phyloP scores from a whole-genome alignment of 2,888 invertebrate genomes.

The Pollenia griseotomentosa region DNA sequence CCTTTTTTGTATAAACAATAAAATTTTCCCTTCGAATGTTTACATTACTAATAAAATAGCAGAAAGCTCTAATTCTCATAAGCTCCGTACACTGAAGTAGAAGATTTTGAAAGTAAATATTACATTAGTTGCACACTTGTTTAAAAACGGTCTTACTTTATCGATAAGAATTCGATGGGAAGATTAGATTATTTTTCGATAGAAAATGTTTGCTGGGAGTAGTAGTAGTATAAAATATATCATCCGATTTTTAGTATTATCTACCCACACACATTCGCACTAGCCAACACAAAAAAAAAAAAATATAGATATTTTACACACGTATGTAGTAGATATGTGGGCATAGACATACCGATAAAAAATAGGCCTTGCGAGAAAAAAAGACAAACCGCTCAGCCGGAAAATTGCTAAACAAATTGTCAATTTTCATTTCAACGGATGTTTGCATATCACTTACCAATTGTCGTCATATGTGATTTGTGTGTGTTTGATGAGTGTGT shows the following conservation, averaged over 20 bases:
- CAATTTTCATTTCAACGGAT: constrained; percentile 78
- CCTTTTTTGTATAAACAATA: no score
- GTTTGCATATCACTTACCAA: constrained; percentile 80
- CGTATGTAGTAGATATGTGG: constrained; percentile 3
- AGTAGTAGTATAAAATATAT: constrained; percentile 32
- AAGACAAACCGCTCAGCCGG: constrained; percentile 72
- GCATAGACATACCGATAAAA: constrained; percentile 56
- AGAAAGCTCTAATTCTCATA: no score
- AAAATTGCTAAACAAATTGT: constrained; percentile 78
- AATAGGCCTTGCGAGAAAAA: constrained; percentile 36
- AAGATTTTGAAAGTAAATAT: no score
- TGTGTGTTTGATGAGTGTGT: constrained; percentile 9
- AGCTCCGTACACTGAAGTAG: no score
- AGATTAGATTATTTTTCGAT: no score
- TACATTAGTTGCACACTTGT: no score
- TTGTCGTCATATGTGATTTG: constrained; percentile 78
- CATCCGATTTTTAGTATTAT: constrained; percentile 65
- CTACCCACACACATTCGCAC: constrained; percentile 33
- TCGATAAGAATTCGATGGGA: no score
- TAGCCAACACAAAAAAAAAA: background rate
- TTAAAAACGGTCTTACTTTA: no score
- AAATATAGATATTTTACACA: background rate
- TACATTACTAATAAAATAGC: no score
- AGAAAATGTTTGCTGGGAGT: background rate
- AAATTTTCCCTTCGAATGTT: no score